Conservation (phyloP, 2,797 vertebrate species). For the Macropus fuliginosus region DNA sequence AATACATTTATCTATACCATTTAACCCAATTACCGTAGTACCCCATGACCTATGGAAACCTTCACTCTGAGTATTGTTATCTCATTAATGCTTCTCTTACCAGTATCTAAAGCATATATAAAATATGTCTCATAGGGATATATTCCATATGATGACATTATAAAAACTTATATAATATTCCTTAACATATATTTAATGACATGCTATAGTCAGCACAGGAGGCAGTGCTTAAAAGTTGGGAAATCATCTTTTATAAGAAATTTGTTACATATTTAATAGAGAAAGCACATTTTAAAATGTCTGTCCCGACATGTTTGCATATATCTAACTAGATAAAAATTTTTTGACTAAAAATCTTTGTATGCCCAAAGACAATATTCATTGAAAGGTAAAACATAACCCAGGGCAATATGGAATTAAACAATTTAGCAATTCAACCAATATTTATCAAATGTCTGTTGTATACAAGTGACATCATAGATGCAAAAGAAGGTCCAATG, state of each 20-base stretch:
- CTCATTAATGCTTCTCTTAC: conserved; percentile 69
- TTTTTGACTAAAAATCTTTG: conserved; percentile 52
- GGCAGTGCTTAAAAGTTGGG: conserved; percentile 55
- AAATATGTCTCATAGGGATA: conserved; percentile 68
- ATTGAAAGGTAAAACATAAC: conserved; percentile 40
- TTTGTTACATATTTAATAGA: conserved; percentile 59
- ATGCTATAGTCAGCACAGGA: conserved; percentile 63
- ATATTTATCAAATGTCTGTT: not conserved
- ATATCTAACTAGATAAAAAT: conserved; percentile 56
- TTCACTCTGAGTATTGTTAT: conserved; percentile 66
- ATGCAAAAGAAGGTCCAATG: not conserved
- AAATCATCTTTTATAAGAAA: conserved; percentile 67
- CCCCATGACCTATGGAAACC: conserved; percentile 45
- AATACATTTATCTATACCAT: conserved; percentile 77
- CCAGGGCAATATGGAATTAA: not conserved
- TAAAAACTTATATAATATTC: conserved; percentile 80
- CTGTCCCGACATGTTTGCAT: conserved; percentile 36
- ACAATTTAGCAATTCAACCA: not conserved
- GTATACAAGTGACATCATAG: not conserved
- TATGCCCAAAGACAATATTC: conserved; percentile 46
- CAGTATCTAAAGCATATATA: conserved; percentile 74
- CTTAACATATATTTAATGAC: conserved; percentile 60
- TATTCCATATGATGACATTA: conserved; percentile 79
- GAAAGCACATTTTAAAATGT: conserved; percentile 68
- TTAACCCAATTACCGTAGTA: conserved; percentile 72